phyloP scores from a whole-genome alignment of 2,888 invertebrate species.

The Serripes groenlandicus region DNA sequence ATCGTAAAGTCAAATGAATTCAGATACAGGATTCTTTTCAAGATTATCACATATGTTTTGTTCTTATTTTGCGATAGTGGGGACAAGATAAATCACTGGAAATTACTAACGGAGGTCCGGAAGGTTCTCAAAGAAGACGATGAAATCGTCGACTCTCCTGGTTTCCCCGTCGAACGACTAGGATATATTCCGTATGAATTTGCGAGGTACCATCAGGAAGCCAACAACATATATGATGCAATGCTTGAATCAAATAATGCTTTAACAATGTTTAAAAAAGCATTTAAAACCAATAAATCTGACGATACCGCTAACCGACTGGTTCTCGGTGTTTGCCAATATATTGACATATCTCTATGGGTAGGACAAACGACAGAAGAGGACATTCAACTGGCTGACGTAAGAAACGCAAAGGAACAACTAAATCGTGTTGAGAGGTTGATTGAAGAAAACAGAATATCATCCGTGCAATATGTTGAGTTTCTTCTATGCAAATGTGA shows the following conservation, averaged over 20 bases:
- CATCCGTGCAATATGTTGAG: neutral
- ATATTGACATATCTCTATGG: neutral
- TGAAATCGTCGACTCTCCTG: neutral
- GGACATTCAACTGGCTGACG: neutral
- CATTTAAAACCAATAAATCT: neutral
- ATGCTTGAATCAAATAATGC: neutral
- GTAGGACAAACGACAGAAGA: neutral
- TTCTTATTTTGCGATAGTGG: neutral
- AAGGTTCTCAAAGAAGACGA: neutral
- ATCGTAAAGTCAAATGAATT: neutral
- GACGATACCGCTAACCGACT: neutral
- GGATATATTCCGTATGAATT: neutral
- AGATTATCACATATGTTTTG: neutral
- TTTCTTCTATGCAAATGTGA: neutral
- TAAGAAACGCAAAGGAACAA: neutral
- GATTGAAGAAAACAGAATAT: neutral
- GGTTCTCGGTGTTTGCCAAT: neutral
- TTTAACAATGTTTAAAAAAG: neutral
- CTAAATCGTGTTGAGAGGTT: neutral
- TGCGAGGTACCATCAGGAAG: neutral
- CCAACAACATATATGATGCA: neutral
- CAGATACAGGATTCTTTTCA: neutral
- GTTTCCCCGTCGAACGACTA: neutral
- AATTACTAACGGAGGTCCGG: neutral
- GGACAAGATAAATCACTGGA: neutral